Percentiles rank a stretch among this genome's conserved stretches.
phyloP scores from a whole-genome alignment of 2,888 invertebrate genomes.

The Rutpela maculata region DNA sequence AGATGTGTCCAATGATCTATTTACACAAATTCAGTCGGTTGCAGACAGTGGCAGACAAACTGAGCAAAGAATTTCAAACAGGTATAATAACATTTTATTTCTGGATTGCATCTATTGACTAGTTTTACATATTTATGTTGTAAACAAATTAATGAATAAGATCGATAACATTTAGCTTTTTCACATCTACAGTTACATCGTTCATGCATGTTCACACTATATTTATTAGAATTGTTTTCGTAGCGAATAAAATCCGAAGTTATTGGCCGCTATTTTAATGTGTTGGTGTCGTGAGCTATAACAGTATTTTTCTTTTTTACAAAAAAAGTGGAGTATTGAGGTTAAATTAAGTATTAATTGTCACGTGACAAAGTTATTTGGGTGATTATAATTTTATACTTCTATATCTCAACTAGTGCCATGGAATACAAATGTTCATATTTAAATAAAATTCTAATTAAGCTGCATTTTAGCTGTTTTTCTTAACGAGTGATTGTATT shows the following conservation, averaged over 20 bases:
- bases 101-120: not conserved
- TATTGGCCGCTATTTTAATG: conserved; percentile 2
- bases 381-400: not conserved
- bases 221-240: not conserved
- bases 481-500: no score
- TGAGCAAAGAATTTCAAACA: no score
- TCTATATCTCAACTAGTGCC: not conserved
- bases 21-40: no score
- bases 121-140: not conserved
- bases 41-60: no score
- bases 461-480: not conserved
- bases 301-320: not conserved
- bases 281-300: conserved; percentile 1
- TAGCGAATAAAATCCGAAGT: not conserved
- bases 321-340: not conserved
- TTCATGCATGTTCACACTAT: not conserved
- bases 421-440: not conserved
- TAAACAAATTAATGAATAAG: not conserved
- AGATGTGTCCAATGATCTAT: no score
- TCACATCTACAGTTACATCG: not conserved
- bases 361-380: not conserved
- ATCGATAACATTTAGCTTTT: not conserved
- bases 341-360: not conserved
- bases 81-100: not conserved
- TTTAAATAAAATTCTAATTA: not conserved